Evolutionary conservation across 2,888 invertebrate species (phyloP).

Genomic region (Oligia fasciuncula): DNA sequence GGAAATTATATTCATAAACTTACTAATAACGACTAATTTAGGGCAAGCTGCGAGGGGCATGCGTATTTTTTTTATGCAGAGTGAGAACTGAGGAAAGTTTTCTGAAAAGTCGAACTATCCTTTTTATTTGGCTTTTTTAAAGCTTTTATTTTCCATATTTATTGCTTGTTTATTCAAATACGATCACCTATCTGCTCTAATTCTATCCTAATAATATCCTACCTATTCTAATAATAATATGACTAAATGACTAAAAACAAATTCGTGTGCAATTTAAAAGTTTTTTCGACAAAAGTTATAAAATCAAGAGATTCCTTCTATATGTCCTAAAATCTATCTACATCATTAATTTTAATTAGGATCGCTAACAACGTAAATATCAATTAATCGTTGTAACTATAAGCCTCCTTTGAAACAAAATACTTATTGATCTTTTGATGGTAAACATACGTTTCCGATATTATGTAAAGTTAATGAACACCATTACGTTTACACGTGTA

Average conservation of each 20-base stretch:
- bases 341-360: conserved; percentile 1
- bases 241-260: background rate
- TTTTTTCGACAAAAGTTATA: background rate
- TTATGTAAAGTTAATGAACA: background rate
- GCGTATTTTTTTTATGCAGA: background rate
- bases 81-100: background rate
- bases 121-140: background rate
- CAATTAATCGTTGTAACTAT: background rate
- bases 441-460: conserved; percentile 18
- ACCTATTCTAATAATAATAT: no score
- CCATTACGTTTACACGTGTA: conserved; percentile 8
- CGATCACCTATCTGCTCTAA: no score
- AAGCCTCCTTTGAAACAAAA: conserved; percentile 10
- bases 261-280: background rate
- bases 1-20: conserved; percentile 24
- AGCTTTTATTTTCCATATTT: background rate
- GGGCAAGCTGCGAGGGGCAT: background rate
- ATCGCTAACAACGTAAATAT: background rate
- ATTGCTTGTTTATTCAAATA: background rate
- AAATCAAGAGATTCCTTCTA: background rate
- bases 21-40: conserved; percentile 17
- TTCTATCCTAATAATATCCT: no score
- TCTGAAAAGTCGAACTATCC: background rate
- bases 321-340: background rate
- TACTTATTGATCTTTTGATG: conserved; percentile 3